Evolutionary conservation across 2,113 vertebrate species (phyloP), one percentile per base, ranked within the genome.

Genomic region (Hemiscyllium ocellatum): DNA sequence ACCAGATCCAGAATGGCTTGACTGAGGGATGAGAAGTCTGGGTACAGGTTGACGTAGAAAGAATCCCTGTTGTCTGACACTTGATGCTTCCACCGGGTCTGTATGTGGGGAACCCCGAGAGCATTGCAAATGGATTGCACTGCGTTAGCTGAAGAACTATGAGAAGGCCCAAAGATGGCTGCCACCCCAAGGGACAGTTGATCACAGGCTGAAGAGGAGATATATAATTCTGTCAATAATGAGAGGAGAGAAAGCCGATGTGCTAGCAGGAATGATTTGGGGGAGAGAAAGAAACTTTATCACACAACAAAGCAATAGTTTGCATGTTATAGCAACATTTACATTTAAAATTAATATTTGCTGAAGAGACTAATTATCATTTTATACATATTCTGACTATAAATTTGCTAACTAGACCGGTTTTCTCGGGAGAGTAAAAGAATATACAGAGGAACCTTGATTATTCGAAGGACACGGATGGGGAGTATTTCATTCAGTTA

Each of bases 41-140:
- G 99, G 90, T 98, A 99, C 89, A 99, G 98, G 96, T 98, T 99
- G 97, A 99, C 99, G 70, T 99, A 99, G 98, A 99, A 99, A 96
- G 98, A 98, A 94, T 99, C 99, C 96, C 98, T 98, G 98, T 99
- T 99, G 98, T 99, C 99, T 5, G 99, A 99, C 94, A 99, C 99
- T 96, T 99, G 99, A 97, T 99, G 99, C 97, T 99, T 99, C 99
- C 99, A 99, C 96, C 99, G 99, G 72, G 99, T 99, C 98, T 99
- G 99, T 96, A 99, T 99, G 96, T 99, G 99, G 68, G 99, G 99
- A 96, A 99, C 99, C 22, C 99, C 99, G 96, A 99, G 96, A 4
- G 99, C 99, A 1, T 99, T 99, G 97, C 99, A 99, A 97, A 99
- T 99, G 96, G 99, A 99, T 97, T 99, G 99, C 90, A 99, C 99